These are phyloP conservation scores for Aporrectodea caliginosa DNA, from an alignment of 1,140 invertebrate genomes.

Conservation along the genomic window DNA sequence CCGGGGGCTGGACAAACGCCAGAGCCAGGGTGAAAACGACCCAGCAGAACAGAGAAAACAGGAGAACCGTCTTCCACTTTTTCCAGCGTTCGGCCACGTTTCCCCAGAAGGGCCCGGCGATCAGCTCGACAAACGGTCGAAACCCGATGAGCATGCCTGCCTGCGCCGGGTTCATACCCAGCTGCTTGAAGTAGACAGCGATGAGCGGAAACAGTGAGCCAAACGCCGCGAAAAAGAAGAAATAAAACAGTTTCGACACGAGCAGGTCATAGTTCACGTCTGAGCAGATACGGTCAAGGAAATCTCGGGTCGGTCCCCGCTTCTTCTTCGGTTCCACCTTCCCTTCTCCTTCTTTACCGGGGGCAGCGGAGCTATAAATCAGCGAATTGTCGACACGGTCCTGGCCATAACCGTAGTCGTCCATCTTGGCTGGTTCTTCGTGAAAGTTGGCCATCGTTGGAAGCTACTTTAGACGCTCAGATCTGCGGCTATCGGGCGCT, in stretches of 20 bases:
- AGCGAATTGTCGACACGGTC: not conserved
- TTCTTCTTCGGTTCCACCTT: not conserved
- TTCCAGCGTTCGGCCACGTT: conserved; percentile 74
- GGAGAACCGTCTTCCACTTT: conserved; percentile 67
- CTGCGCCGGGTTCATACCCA: conserved; percentile 95
- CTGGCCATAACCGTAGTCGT: not conserved
- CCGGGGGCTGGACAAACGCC: conserved; percentile 88
- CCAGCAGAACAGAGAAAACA: conserved; percentile 90
- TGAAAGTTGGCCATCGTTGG: conserved; percentile 1
- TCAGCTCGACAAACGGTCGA: conserved; percentile 93
- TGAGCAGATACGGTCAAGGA: conserved; percentile 47
- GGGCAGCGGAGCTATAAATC: not conserved
- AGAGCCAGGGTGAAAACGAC: conserved; percentile 92
- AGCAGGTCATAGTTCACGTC: conserved; percentile 49
- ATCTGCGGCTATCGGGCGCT: no score
- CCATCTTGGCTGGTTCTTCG: not conserved
- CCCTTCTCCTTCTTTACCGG: not conserved
- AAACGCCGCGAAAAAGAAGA: conserved; percentile 99
- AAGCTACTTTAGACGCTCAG: no score
- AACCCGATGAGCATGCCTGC: conserved; percentile 72
- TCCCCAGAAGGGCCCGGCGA: conserved; percentile 97
- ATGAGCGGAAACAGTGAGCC: conserved; percentile 95
- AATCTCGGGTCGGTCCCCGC: conserved; percentile 38
- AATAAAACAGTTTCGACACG: conserved; percentile 72
- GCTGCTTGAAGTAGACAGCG: conserved; percentile 97